These are phyloP conservation scores for Corythoichthys intestinalis DNA, from an alignment of 2,113 vertebrate genomes.

Conservation along the genomic window DNA sequence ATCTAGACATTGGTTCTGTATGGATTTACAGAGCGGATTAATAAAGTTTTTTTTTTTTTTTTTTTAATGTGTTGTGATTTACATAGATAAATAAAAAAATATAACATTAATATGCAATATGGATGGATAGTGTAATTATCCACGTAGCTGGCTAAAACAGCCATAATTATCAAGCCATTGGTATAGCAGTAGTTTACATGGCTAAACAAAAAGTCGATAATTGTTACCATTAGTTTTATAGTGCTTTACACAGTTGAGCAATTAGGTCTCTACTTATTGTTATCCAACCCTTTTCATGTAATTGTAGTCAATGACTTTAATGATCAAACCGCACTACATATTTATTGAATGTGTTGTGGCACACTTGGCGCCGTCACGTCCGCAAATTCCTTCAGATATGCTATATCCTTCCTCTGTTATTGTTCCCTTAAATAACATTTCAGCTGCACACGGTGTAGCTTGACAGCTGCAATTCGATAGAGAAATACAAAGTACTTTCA, in stretches of 20 bases:
- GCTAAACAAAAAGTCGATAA: too few species aligned
- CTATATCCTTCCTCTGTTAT: conserved; percentile 26
- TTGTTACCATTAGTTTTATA: too few species aligned
- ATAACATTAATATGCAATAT: background rate
- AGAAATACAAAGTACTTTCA: background rate
- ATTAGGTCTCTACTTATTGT: too few species aligned
- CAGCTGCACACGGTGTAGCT: background rate
- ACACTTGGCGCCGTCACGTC: conserved; percentile 49
- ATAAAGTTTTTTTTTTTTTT: too few species aligned
- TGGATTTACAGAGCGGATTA: too few species aligned
- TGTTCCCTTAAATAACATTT: conserved; percentile 32
- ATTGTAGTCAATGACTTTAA: background rate
- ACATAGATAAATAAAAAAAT: background rate
- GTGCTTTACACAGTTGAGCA: too few species aligned
- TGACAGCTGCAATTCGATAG: background rate
- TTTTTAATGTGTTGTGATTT: too few species aligned
- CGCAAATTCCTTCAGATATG: conserved; percentile 7
- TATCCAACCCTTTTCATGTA: too few species aligned
- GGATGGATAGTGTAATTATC: background rate
- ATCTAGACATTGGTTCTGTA: background rate
- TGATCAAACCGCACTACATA: conserved; percentile 30
- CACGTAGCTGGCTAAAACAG: background rate
- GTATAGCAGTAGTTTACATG: too few species aligned
- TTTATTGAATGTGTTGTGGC: conserved; percentile 15
- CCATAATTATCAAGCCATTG: too few species aligned